phyloP scores from a whole-genome alignment of 2,888 invertebrate genomes.

The Iphiclides podalirius region DNA sequence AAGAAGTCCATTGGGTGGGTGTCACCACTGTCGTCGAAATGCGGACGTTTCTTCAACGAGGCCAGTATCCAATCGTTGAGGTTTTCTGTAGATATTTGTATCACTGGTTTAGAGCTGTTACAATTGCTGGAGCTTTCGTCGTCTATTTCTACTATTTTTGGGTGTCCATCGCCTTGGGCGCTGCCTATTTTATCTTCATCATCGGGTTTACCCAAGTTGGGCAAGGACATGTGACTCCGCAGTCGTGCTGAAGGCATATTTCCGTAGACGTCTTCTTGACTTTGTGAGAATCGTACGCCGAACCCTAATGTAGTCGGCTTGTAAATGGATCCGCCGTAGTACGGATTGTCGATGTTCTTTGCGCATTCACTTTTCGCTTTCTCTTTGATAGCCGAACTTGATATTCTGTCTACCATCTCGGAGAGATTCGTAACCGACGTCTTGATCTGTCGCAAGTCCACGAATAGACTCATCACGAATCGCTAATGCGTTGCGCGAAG shows the following conservation, averaged over 20 bases:
- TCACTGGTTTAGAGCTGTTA: constrained; percentile 39
- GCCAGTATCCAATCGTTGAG: constrained; percentile 67
- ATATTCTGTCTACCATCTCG: constrained; percentile 74
- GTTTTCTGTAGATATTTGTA: constrained; percentile 59
- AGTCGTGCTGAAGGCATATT: constrained; percentile 70
- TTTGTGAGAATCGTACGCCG: constrained; percentile 70
- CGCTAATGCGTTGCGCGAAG: constrained; percentile 2
- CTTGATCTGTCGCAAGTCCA: constrained; percentile 72
- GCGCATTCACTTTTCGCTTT: constrained; percentile 44
- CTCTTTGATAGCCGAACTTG: constrained; percentile 53
- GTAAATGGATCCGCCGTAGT: constrained; percentile 58
- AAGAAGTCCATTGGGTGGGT: constrained; percentile 73
- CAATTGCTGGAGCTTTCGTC: constrained; percentile 52
- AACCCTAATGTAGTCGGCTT: constrained; percentile 67
- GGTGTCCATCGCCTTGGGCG: constrained; percentile 40
- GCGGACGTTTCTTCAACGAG: constrained; percentile 62
- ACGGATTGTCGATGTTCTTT: constrained; percentile 47
- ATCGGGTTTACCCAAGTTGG: constrained; percentile 66
- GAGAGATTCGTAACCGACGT: constrained; percentile 72
- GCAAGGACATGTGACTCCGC: constrained; percentile 72
- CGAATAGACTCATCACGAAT: constrained; percentile 68
- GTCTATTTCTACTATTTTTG: constrained; percentile 65
- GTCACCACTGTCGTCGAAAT: constrained; percentile 66
- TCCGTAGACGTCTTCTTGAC: constrained; percentile 69
- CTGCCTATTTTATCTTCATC: constrained; percentile 47